Conservation (phyloP, 37 sponge, comb jelly and placozoan species). For the Eunapius fragilis region DNA sequence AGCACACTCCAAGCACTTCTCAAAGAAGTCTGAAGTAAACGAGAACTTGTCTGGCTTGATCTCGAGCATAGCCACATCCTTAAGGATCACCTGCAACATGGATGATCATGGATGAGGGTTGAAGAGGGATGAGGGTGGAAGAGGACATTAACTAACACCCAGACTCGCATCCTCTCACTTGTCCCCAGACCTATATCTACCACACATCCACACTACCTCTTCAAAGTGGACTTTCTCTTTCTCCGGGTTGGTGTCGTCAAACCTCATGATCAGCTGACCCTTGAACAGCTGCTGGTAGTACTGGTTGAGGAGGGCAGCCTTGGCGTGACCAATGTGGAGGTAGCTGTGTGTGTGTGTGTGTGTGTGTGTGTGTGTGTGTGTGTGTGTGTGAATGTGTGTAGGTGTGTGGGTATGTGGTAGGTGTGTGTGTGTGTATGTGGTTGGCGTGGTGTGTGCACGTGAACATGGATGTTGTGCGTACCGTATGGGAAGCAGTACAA, state of each 20-base stretch:
- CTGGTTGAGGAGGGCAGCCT: constrained; percentile 97
- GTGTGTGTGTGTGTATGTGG: background rate
- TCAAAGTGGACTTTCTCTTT: constrained; percentile 97
- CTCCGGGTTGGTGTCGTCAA: constrained; percentile 99
- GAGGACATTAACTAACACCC: no score
- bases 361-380: background rate
- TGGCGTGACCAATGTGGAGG: constrained; percentile 99
- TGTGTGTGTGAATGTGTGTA: background rate
- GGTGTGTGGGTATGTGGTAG: background rate
- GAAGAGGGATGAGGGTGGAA: no score
- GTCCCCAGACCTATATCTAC: background rate
- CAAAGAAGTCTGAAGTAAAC: constrained; percentile 92
- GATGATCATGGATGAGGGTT: no score
- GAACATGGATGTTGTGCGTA: no score
- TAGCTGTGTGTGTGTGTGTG: constrained; percentile 49
- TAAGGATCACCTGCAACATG: constrained; percentile 82
- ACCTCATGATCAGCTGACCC: constrained; percentile 93
- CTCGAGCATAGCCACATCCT: constrained; percentile 87
- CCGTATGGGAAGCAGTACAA: background rate
- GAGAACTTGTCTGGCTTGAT: constrained; percentile 90
- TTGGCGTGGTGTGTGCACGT: background rate
- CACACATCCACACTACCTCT: constrained; percentile 54
- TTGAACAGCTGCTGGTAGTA: constrained; percentile 87
- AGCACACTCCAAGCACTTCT: constrained; percentile 60
- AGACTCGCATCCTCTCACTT: no score